Base-by-base conservation (phyloP, 2,797 vertebrate genomes). In the Rhincodon typus region DNA sequence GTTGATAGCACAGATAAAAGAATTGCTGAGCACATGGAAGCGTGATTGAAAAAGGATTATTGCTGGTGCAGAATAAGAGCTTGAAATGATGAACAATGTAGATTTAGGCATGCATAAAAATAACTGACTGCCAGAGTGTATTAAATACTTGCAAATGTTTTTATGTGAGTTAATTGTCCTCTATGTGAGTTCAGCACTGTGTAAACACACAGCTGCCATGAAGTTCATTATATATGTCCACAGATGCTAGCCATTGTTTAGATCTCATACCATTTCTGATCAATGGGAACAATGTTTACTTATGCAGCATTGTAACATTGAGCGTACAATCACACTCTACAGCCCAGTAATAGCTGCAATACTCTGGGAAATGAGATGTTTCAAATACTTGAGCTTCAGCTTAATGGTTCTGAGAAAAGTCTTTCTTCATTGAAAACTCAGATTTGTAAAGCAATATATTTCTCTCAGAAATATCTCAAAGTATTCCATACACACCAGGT, bases 1-100 rank as follows among this genome's bases (percentile, higher is more conserved):
- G 46, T 53, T 94, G 94, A 25, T 94, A 50, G 25, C 67, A 94
- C 27, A 94, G 27, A 72, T 72, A 94, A 94, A 94, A 94, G 94
- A 74, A 94, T 72, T 94, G 94, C 94, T 50, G 69, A 94, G 69
- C 12, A 94, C 94, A 94, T 91, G 88, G 88, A 34, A 4, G 7
- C 34, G n/a, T n/a, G 62, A 66, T 46, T 84, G 23, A 46, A 84
- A 74, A 70, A 46, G 69, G 25, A 50, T 74, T 94, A 72, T 94
- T 72, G 93, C 72, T 25, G 34, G 69, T 74, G 38, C 38, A 94
- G 42, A 94, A 94, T 94, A 69, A 19, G 69, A 74, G 38, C 42
- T 50, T 34, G 69, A 94, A 94, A 50, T 72, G 4, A 34, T 34
- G 42, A 70, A 74, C 46, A 17, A 46, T 72, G 70, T 50, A 34